Conservation (phyloP, 2,888 invertebrate genomes). For the Oligia fasciuncula region DNA sequence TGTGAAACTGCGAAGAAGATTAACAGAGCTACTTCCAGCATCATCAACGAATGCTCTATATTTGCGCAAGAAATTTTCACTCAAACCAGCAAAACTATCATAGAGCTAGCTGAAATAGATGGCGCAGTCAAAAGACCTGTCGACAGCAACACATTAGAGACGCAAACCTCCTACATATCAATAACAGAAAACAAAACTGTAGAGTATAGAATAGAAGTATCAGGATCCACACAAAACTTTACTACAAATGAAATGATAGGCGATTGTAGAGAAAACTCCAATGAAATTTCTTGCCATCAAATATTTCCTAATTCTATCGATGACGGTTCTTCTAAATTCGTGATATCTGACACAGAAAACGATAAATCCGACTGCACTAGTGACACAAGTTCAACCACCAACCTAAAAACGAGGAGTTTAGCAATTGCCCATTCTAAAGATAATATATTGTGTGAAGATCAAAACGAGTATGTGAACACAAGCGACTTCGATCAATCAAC, state of each 20-base stretch:
- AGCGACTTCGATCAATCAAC: conserved; percentile 73
- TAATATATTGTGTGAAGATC: conserved; percentile 62
- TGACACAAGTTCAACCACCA: conserved; percentile 62
- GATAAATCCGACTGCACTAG: conserved; percentile 66
- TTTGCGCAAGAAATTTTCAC: conserved; percentile 84
- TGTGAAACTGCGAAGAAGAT: conserved; percentile 55
- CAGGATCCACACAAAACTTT: conserved; percentile 40
- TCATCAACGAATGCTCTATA: conserved; percentile 69
- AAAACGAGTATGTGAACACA: conserved; percentile 68
- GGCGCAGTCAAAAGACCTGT: conserved; percentile 51
- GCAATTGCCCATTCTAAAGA: conserved; percentile 72
- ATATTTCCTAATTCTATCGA: conserved; percentile 67
- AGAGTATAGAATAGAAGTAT: conserved; percentile 76
- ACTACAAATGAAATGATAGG: conserved; percentile 16
- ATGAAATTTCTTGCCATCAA: conserved; percentile 28
- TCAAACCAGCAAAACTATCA: conserved; percentile 90
- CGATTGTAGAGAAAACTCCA: conserved; percentile 11
- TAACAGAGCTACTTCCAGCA: conserved; percentile 65
- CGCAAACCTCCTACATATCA: conserved; percentile 84
- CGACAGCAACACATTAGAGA: conserved; percentile 76
- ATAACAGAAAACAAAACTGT: conserved; percentile 80
- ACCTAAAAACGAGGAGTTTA: conserved; percentile 66
- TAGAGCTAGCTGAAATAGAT: conserved; percentile 86
- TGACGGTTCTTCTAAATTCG: conserved; percentile 76
- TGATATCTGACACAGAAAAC: conserved; percentile 70